Evolutionary conservation across 2,113 vertebrate species (phyloP), one percentile per base, ranked within the genome.

Genomic region (Dicentrarchus labrax): DNA sequence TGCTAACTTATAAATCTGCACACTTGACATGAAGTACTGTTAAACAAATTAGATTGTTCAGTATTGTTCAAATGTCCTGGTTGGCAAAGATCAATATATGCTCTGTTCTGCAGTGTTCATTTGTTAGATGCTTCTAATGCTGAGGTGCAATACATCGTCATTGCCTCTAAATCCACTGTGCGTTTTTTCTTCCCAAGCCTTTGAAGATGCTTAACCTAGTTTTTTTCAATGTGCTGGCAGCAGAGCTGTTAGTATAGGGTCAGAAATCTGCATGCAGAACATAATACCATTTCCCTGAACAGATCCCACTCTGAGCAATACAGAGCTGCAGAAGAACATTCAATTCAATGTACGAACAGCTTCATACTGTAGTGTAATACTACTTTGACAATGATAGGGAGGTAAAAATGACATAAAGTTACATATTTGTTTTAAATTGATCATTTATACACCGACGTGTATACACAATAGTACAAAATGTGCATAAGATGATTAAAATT

Each of bases 151-250:
- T 86, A 76, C 70, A 89, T 86, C 53, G 5, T 75, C 71, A 65
- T 47, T 67, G 78, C 24, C 47, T 80, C 61, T 71, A 78, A 84
- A 87, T 84, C 59, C 73, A 82, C 39, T 61, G 54, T 76, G 64
- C 21, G 65, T 85, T 84, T 30, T 85, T 83, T 62, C 67, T 54
- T 84, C 69, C 53, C 43, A 77, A 73, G 75, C 82, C 86, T 94
- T 94, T 95, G 86, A 93, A 88, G 88, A 90, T 91, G 74, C 80
- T 88, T 92, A 90, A 92, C 91, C 81, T 91, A 94, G 61, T 93
- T 94, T 87, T 68, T 51, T 51, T 51, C 5, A 19, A 76, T 81
- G 53, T 85, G 72, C 83, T 84, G 72, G 78, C 70, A 86, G 84
- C 82, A 82, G 66, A 72, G 82, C 70, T 85, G 64, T 75, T 84